Base-by-base conservation (phyloP, 2,888 invertebrate species). In the Pseudococcus longispinus region DNA sequence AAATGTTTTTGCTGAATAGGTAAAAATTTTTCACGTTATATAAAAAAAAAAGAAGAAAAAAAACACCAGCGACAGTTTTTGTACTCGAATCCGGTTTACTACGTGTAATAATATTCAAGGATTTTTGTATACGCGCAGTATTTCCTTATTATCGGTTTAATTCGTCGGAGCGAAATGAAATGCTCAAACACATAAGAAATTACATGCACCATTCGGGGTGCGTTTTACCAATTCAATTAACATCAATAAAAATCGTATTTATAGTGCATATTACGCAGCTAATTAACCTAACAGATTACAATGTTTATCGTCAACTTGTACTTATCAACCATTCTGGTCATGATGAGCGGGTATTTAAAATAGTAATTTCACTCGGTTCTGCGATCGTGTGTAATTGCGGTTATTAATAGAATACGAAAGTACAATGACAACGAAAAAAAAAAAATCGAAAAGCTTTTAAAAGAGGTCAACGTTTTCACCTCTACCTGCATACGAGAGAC, bases 111-210 rank as follows among this genome's bases (percentile, higher is more conserved):
- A 70, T 80, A 80, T 42, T 80, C 77, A 80, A 80, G 77, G 77
- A 80, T 80, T 70, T 80, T 80, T 13, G 23, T 23, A 3, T 20
- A 80, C 77, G 37, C 70, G 74, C n/a, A 74, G 60, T 70, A 80
- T 80, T 80, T 80, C 77, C 77, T 80, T 42, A 42, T 80, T 80
- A 80, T 80, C 77, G 77, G 77, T 80, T 80, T 80, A 80, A 80
- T 80, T 42, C 37, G 77, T 3, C 3, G 8, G 77, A 13, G 37
- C 77, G 42, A 80, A 77, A n/a, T n/a, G n/a, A 60, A 6, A 70
- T 29, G 8, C 8, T 6, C 37, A 37, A 74, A 32, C 6, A 32
- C 32, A 8, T 20, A 9, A 20, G 29, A 37, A 74, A 42, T 32
- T 42, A 42, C n/a, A 80, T 80, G 42, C 42, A 80, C 11, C 77